Base-by-base conservation (phyloP, 2,888 invertebrate species). In the Cybosia mesomella region DNA sequence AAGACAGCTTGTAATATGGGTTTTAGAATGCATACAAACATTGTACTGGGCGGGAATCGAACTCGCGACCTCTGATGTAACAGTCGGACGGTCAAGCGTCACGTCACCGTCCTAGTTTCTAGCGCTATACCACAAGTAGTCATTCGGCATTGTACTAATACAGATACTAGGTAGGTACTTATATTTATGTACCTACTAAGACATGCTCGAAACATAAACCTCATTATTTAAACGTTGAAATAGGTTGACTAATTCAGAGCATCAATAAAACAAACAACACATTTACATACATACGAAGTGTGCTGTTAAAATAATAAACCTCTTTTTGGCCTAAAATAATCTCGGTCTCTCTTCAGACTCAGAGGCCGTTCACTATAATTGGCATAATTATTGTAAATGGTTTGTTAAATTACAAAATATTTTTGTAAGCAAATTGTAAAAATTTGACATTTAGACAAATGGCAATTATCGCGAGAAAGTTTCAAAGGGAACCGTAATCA, bases 401-500 rank as follows among this genome's bases (percentile, higher is more conserved):
- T 61, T 65, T 58, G 28, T 58, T 49, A 22, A 58, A 61, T 32
- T 18, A 60, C 53, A 54, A 66, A 59, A 59, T 54, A 66, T 55
- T 32, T 58, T 58, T 58, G 62, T 62, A 53, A 67, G 60, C 32
- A 61, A 62, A 58, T 54, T 49, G 67, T 62, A 67, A 59, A 63
- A 49, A 67, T 64, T 67, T 59, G 64, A 66, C 66, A 72, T 72
- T 74, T 72, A 71, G 65, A 70, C 72, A 79, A 78, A 76, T 64
- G 67, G 58, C 73, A 77, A 78, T 80, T 78, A 81, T 68, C 32
- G 70, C 63, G 68, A 75, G 80, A 80, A 80, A 81, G 73, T 79
- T 70, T 58, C 54, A 71, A 74, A 80, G 60, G 65, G 66, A 69
- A 58, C 67, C 66, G 68, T 73, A 76, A 78, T 80, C 64, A 71